These are phyloP conservation scores for Chaenogobius annularis DNA, from an alignment of 2,113 vertebrate genomes.

Conservation along the genomic window DNA sequence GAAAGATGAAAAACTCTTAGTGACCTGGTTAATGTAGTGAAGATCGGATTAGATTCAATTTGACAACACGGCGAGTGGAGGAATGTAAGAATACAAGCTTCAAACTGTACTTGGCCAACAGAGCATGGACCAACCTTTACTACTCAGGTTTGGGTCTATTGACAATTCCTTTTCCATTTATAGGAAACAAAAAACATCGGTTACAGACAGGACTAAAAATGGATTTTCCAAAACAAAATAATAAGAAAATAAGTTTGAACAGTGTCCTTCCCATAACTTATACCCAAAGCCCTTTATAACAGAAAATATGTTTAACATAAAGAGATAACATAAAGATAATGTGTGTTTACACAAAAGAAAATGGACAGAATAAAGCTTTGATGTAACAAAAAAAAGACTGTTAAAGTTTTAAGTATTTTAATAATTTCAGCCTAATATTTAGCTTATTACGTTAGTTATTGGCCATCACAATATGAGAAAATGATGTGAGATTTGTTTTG, in stretches of 20 bases:
- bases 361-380: no score
- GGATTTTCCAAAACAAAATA: not conserved
- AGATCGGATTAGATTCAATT: slow-evolving; percentile 38
- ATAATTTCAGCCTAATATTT: no score
- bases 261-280: not conserved
- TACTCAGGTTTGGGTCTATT: not conserved
- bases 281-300: not conserved
- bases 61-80: slow-evolving; percentile 1
- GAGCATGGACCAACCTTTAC: slow-evolving; percentile 9
- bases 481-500: no score
- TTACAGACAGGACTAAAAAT: not conserved
- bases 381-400: not conserved
- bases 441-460: no score
- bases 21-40: not conserved
- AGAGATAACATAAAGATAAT: no score
- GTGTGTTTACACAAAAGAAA: no score
- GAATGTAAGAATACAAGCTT: slow-evolving; percentile 39
- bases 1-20: not conserved
- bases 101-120: slow-evolving; percentile 40
- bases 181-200: not conserved
- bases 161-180: not conserved
- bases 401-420: not conserved
- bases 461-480: no score
- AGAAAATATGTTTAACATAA: not conserved
- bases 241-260: not conserved